Evolutionary conservation across 2,113 vertebrate genomes (phyloP).

Genomic region (Hypanus sabinus): DNA sequence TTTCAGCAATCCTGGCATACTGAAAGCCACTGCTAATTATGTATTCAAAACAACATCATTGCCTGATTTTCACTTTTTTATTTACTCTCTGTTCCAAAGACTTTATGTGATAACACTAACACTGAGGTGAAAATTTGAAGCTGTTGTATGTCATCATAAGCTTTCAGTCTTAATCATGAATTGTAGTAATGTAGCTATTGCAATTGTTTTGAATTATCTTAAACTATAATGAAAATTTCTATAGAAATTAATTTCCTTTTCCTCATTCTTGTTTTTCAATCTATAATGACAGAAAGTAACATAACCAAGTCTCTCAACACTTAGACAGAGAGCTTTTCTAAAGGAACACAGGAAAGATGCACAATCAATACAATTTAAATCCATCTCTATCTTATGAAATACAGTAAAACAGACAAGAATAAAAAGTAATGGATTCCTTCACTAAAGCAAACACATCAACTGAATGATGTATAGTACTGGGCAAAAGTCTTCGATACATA

Average conservation of each 20-base stretch:
- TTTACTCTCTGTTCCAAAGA: no score
- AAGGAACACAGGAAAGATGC: neutral
- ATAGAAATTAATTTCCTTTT: neutral
- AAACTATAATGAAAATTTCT: no score
- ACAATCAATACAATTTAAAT: neutral
- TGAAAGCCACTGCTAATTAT: no score
- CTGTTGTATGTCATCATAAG: no score
- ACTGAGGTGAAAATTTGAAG: no score
- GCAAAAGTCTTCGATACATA: no score
- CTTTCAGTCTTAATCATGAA: no score
- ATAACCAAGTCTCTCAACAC: neutral
- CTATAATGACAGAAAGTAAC: neutral
- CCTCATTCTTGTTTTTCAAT: neutral
- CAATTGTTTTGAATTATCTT: no score
- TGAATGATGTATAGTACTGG: neutral
- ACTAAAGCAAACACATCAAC: neutral
- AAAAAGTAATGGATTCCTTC: neutral
- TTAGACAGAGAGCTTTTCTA: neutral
- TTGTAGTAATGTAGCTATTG: no score
- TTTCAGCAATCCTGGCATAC: neutral
- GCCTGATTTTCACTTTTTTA: no score
- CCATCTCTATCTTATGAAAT: neutral
- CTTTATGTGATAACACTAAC: no score
- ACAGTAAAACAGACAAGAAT: neutral
- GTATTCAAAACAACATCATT: no score